phyloP scores from a whole-genome alignment of 2,888 invertebrate genomes.

The Pristionchus entomophagus region DNA sequence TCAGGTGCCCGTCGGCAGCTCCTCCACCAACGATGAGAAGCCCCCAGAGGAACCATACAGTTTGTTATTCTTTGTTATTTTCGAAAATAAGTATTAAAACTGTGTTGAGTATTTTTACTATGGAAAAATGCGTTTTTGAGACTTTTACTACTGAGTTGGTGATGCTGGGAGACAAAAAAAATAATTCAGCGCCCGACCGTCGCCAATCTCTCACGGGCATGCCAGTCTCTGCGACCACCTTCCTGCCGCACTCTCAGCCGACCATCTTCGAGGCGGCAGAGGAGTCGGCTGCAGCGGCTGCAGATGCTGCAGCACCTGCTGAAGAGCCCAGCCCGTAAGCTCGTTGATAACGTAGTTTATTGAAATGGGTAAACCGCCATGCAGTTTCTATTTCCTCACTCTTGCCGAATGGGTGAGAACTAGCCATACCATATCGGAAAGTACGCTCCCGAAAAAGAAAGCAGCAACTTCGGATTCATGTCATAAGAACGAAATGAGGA shows the following conservation, averaged over 20 bases:
- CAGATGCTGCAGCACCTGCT: background rate
- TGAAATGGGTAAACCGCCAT: background rate
- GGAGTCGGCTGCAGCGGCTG: background rate
- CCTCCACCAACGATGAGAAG: background rate
- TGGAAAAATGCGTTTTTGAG: no score
- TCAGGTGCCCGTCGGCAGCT: conserved; percentile 1
- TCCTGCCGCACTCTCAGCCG: background rate
- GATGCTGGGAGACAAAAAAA: no score
- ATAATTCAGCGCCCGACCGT: background rate
- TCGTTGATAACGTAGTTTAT: no score
- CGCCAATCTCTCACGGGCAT: conserved; percentile 2
- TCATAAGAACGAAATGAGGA: no score
- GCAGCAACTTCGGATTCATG: no score
- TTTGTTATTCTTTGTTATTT: no score
- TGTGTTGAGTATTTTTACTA: background rate
- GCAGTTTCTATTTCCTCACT: background rate
- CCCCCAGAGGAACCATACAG: background rate
- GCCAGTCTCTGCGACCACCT: conserved; percentile 34
- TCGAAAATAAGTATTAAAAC: background rate
- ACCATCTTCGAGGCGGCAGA: conserved; percentile 22
- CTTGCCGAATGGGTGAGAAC: no score
- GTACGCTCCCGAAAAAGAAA: no score
- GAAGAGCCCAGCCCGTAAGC: conserved; percentile 33
- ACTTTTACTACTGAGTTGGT: no score
- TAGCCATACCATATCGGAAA: no score